These are phyloP conservation scores for Parnassius glacialis DNA, from an alignment of 2,888 invertebrate species.

Conservation along the genomic window DNA sequence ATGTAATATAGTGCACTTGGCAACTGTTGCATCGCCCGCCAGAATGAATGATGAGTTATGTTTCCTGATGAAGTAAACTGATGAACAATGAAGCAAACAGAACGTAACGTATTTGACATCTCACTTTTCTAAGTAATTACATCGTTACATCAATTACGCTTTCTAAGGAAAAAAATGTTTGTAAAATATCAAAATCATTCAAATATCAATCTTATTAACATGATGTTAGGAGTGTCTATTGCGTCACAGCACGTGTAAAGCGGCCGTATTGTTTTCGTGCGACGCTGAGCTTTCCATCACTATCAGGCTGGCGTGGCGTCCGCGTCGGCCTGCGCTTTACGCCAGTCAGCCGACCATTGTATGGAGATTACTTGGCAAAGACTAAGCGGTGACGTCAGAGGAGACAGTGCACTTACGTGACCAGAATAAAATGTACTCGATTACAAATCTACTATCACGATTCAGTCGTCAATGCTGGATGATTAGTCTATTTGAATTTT, in stretches of 20 bases:
- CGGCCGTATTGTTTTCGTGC: slow-evolving; percentile 6
- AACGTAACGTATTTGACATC: background rate
- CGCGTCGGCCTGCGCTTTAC: slow-evolving; percentile 33
- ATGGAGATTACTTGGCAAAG: slow-evolving; percentile 51
- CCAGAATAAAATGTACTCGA: slow-evolving; percentile 5
- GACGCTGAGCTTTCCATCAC: slow-evolving; percentile 37
- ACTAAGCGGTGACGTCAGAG: slow-evolving; percentile 33
- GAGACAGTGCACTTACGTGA: slow-evolving; percentile 22
- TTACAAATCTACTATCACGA: too few relatives aligned
- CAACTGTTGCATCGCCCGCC: too few relatives aligned
- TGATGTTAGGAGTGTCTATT: slow-evolving; percentile 5
- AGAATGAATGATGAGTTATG: too few relatives aligned
- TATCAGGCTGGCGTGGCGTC: slow-evolving; percentile 36
- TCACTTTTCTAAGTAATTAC: background rate
- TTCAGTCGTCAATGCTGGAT: too few relatives aligned
- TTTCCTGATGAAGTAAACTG: too few relatives aligned
- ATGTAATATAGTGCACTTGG: too few relatives aligned
- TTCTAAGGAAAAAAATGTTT: background rate
- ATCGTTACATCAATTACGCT: background rate
- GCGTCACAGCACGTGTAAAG: slow-evolving; percentile 8
- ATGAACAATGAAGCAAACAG: too few relatives aligned
- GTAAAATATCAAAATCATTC: background rate
- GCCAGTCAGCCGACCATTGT: slow-evolving; percentile 51
- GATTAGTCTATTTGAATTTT: too few relatives aligned
- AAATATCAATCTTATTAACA: slow-evolving; percentile 4